Evolutionary conservation across 2,113 vertebrate species (phyloP).

Genomic region (Machaerirhynchus nigripectus): DNA sequence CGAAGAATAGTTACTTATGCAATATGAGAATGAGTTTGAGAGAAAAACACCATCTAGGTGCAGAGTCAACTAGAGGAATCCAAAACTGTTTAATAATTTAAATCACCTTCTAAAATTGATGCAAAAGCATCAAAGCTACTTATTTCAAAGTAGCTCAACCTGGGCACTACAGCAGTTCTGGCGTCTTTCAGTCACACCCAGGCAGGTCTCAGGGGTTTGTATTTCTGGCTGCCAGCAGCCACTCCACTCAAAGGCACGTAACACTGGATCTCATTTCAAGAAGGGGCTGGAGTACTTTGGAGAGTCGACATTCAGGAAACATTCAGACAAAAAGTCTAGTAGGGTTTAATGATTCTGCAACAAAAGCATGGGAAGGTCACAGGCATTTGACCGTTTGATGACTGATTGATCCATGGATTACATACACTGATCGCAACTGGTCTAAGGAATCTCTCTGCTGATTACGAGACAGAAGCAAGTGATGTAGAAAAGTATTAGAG

Average conservation of each 20-base stretch:
- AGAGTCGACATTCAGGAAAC: not conserved
- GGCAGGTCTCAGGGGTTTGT: not conserved
- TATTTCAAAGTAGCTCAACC: not conserved
- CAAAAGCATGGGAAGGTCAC: not conserved
- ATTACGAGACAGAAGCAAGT: not conserved
- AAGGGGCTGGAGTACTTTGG: not conserved
- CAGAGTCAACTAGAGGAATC: not conserved
- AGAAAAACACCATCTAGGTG: not conserved
- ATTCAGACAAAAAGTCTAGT: not conserved
- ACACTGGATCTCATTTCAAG: not conserved
- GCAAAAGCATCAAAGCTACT: not conserved
- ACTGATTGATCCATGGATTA: not conserved
- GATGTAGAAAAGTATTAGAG: not conserved
- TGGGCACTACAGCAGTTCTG: not conserved
- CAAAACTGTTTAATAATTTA: not conserved
- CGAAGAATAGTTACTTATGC: not conserved
- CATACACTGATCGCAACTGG: not conserved
- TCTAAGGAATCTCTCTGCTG: not conserved
- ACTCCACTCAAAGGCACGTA: not conserved
- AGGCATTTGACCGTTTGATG: not conserved
- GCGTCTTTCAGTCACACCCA: not conserved
- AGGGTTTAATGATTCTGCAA: not conserved
- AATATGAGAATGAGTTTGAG: not conserved
- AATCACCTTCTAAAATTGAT: slow-evolving; percentile 1
- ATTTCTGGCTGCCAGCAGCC: not conserved